A percentile compares a stretch with the other conserved stretches of the same genome.
phyloP scores from a whole-genome alignment of 2,888 invertebrate species.

The Steinernema scapterisci region DNA sequence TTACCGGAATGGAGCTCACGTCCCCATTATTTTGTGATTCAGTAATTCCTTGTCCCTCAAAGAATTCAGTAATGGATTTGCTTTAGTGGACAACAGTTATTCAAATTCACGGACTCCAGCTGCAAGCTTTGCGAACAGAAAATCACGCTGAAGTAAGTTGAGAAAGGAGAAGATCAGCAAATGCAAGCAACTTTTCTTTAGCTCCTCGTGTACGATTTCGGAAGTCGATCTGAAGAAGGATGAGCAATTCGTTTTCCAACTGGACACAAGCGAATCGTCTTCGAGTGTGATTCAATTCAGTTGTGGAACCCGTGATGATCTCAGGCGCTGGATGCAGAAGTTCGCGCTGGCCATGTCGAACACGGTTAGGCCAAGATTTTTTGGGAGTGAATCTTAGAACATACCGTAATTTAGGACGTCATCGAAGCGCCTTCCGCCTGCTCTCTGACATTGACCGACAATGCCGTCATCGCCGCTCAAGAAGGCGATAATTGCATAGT shows the following conservation, averaged over 20 bases:
- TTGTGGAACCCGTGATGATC: constrained; percentile 41
- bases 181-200: too few species aligned
- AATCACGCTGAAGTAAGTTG: constrained; percentile 9
- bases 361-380: not conserved
- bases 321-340: constrained; percentile 45
- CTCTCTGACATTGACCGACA: constrained; percentile 39
- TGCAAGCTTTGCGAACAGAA: constrained; percentile 44
- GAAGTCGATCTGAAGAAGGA: constrained; percentile 46
- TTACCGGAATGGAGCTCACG: constrained; percentile 45
- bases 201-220: constrained; percentile 26
- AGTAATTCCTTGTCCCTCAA: constrained; percentile 36
- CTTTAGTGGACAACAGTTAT: constrained; percentile 52
- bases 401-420: constrained; percentile 29
- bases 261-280: constrained; percentile 40
- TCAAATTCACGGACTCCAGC: constrained; percentile 57
- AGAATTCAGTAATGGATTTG: not conserved
- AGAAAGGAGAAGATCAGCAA: too few species aligned
- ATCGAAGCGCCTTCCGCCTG: constrained; percentile 43
- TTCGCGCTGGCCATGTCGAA: constrained; percentile 44
- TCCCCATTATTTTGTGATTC: constrained; percentile 46
- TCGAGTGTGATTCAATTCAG: constrained; percentile 42
- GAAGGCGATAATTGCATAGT: constrained; percentile 57
- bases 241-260: constrained; percentile 46
- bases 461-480: constrained; percentile 51
- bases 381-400: not conserved